phyloP scores from a whole-genome alignment of 1,140 invertebrate species.

The Pogonognathellus flavescens region DNA sequence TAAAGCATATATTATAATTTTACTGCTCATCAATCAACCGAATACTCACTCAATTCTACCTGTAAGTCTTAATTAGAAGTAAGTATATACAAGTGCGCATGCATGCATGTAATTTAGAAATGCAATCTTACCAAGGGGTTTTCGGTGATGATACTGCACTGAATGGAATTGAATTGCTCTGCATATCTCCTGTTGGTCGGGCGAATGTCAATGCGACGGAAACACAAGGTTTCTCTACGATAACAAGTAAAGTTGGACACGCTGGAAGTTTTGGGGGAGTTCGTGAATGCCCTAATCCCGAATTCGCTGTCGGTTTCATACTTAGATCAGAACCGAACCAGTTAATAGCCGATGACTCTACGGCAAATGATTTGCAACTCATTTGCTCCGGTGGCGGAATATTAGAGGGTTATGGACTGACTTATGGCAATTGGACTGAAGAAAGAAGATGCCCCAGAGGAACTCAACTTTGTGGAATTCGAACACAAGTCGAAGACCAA shows the following conservation, averaged over 20 bases:
- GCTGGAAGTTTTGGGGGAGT: conserved; percentile 47
- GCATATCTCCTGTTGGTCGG: conserved; percentile 14
- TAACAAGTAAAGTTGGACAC: conserved; percentile 53
- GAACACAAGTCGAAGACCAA: conserved; percentile 49
- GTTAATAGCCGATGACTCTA: conserved; percentile 32
- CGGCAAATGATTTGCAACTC: conserved; percentile 52
- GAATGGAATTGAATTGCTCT: conserved; percentile 57
- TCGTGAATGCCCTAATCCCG: conserved; percentile 49
- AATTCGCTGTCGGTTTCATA: conserved; percentile 56
- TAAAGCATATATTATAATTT: too few species aligned
- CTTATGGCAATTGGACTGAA: too few species aligned
- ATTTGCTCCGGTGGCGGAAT: conserved; percentile 2
- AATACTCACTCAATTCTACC: too few species aligned
- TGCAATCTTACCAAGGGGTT: too few species aligned
- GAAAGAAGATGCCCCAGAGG: too few species aligned
- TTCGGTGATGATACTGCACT: too few species aligned
- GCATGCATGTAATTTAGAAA: too few species aligned
- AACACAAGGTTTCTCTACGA: conserved; percentile 5
- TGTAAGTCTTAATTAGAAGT: too few species aligned
- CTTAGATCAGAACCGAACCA: conserved; percentile 48
- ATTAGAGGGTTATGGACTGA: not conserved
- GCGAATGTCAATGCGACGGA: conserved; percentile 13
- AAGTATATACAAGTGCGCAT: too few species aligned
- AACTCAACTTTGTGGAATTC: conserved; percentile 58
- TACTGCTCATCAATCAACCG: too few species aligned